phyloP scores from a whole-genome alignment of 2,113 vertebrate species.

The Glaucidium brasilianum region DNA sequence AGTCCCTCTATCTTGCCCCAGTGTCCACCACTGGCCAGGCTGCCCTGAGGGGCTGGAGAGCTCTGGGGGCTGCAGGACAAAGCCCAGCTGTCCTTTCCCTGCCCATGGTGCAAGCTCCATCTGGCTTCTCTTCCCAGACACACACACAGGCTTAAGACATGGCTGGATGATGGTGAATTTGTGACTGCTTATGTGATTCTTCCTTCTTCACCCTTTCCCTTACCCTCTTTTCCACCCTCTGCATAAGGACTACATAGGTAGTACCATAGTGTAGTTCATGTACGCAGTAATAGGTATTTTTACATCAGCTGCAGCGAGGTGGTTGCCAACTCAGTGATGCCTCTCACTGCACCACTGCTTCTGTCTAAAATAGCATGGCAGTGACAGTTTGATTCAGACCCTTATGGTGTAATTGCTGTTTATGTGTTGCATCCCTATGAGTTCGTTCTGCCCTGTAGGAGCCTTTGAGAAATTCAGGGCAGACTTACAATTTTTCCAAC shows the following conservation, averaged over 20 bases:
- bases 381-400: background rate
- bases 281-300: background rate
- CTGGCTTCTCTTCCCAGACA: background rate
- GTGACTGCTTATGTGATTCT: background rate
- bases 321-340: background rate
- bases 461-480: background rate
- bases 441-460: fast-evolving
- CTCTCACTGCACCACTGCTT: background rate
- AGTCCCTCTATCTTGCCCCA: background rate
- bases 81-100: background rate
- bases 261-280: background rate
- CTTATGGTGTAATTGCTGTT: background rate
- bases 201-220: background rate
- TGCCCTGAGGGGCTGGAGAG: background rate
- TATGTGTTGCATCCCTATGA: background rate
- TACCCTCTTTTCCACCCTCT: background rate
- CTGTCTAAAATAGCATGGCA: background rate
- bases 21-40: too few relatives aligned
- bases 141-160: fast-evolving
- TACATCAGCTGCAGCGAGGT: background rate
- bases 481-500: background rate
- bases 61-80: background rate
- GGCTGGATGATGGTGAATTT: background rate
- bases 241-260: background rate
- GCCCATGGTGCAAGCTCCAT: background rate